These are phyloP conservation scores for Cercopithecus mona DNA, from an alignment of 2,113 vertebrate species.

Conservation along the genomic window DNA sequence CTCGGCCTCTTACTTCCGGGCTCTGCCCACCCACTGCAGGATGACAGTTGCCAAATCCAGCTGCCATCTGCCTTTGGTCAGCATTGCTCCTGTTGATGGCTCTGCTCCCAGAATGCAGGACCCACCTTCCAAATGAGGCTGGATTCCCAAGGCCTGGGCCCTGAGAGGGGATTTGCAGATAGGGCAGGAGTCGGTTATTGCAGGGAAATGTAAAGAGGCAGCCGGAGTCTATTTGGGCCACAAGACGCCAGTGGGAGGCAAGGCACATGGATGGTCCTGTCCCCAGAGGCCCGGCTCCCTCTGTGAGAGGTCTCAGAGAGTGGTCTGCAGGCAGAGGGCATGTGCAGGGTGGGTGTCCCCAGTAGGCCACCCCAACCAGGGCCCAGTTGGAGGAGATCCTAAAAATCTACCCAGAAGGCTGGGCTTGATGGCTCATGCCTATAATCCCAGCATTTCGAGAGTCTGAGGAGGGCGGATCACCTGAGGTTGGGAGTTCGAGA, in stretches of 20 bases:
- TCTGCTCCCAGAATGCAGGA: neutral
- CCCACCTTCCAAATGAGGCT: neutral
- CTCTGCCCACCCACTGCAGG: neutral
- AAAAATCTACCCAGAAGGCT: neutral
- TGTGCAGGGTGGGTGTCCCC: neutral
- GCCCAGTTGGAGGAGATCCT: neutral
- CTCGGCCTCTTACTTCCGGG: neutral
- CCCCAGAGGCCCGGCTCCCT: neutral
- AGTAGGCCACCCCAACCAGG: neutral
- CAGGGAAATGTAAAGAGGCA: neutral
- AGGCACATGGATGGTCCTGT: neutral
- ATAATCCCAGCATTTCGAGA: too few relatives aligned
- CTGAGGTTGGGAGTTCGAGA: too few relatives aligned
- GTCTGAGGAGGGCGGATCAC: too few relatives aligned
- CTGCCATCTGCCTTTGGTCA: neutral
- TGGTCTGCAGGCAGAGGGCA: neutral
- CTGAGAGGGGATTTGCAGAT: neutral
- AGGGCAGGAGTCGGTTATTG: neutral
- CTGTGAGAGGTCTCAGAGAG: neutral
- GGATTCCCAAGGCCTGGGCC: neutral
- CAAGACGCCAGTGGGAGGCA: neutral
- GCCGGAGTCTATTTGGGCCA: neutral
- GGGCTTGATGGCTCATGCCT: rapidly evolving
- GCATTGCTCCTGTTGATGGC: neutral
- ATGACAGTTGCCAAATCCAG: neutral